A percentile compares a stretch with the other conserved stretches of the same genome.
Conservation (phyloP, 2,113 vertebrate species). For the Ptilorrhoa leucosticta region DNA sequence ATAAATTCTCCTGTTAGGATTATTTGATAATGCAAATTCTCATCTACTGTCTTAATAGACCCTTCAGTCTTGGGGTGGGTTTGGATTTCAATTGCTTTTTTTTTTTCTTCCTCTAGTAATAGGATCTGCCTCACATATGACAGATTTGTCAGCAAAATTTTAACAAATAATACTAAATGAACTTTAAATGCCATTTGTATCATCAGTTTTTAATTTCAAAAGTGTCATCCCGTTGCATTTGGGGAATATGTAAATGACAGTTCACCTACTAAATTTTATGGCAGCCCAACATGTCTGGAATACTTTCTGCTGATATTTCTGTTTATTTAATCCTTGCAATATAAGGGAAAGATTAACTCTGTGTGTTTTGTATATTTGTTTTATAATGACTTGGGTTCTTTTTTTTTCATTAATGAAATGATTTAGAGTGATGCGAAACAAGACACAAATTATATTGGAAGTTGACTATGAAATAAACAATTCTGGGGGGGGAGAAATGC, state of each 20-base stretch:
- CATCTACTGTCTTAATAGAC: conserved; percentile 38
- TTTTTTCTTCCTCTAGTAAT: neutral
- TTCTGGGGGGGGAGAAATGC: accelerated
- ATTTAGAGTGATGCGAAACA: conserved; percentile 33
- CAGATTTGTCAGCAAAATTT: conserved; percentile 35
- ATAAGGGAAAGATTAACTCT: conserved; percentile 25
- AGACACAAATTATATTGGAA: neutral
- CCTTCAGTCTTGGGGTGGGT: neutral
- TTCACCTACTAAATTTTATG: conserved; percentile 29
- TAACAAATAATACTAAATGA: conserved; percentile 55
- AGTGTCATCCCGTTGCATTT: conserved; percentile 49
- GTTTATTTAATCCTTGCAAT: conserved; percentile 52
- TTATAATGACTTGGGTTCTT: neutral
- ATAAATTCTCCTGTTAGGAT: conserved; percentile 44
- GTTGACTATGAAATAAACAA: neutral
- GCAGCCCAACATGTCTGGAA: conserved; percentile 43
- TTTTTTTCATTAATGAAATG: conserved; percentile 11
- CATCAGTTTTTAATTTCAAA: conserved; percentile 56
- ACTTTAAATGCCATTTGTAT: conserved; percentile 55
- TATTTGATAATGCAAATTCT: conserved; percentile 50
- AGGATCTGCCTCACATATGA: conserved; percentile 19
- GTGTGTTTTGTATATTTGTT: neutral
- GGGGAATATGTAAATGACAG: conserved; percentile 27
- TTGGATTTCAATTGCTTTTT: conserved; percentile 31
- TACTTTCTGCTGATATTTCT: conserved; percentile 20